These are phyloP conservation scores for Zaprionus capensis DNA, from an alignment of 1,140 invertebrate species.

Conservation along the genomic window DNA sequence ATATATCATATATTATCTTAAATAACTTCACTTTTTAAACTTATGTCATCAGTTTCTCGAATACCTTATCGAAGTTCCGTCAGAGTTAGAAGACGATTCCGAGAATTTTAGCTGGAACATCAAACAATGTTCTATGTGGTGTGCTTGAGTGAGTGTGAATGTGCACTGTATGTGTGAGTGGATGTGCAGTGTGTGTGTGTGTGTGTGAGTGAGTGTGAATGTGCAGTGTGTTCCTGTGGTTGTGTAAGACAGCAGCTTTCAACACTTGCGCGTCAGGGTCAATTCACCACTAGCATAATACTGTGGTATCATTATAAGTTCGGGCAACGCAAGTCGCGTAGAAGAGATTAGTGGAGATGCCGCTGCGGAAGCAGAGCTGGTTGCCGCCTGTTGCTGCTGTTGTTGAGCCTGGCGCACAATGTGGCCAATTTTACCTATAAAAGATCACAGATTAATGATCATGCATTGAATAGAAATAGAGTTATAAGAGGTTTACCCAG, in stretches of 20 bases:
- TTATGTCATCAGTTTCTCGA: slow-evolving; percentile 13
- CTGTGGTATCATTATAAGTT: slow-evolving; percentile 78
- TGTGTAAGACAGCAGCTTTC: slow-evolving; percentile 10
- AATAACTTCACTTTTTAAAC: slow-evolving; percentile 11
- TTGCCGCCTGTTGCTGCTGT: slow-evolving; percentile 14
- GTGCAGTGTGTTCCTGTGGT: slow-evolving; percentile 2
- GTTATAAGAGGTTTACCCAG: slow-evolving; percentile 49
- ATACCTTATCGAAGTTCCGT: not conserved
- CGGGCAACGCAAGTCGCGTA: slow-evolving; percentile 61
- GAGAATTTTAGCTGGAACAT: not conserved
- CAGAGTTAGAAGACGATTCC: not conserved
- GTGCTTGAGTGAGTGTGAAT: slow-evolving; percentile 2
- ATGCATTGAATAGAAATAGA: not conserved
- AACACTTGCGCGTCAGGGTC: slow-evolving; percentile 72
- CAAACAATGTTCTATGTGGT: not conserved
- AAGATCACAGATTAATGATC: not conserved
- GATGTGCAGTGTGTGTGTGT: slow-evolving; percentile 2
- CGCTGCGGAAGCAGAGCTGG: slow-evolving; percentile 37
- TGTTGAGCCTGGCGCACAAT: slow-evolving; percentile 69
- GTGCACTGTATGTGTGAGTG: not conserved
- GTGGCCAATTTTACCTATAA: slow-evolving; percentile 74
- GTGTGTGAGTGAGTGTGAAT: slow-evolving; percentile 24
- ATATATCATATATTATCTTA: not conserved
- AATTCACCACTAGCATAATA: slow-evolving; percentile 77
- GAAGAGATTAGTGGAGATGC: slow-evolving; percentile 45